A percentile compares a stretch with the other conserved stretches of the same genome.
Evolutionary conservation across 1,140 invertebrate genomes (phyloP).

Genomic region (Cherax quadricarinatus): DNA sequence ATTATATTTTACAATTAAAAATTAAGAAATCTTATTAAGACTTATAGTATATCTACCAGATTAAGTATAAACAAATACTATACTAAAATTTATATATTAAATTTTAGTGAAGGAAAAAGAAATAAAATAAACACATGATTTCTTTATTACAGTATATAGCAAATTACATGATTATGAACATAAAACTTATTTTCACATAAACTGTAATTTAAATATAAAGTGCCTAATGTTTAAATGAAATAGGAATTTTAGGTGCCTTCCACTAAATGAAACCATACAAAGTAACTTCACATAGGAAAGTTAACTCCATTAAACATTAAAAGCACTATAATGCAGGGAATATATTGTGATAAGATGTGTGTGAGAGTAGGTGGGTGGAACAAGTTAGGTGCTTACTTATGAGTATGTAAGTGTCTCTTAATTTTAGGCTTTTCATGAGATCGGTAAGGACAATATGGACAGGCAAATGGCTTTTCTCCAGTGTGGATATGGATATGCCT

Average conservation of each 20-base stretch:
- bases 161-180: not conserved
- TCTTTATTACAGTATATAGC: not conserved
- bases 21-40: not conserved
- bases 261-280: too few species aligned
- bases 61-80: not conserved
- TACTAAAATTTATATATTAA: not conserved
- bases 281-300: too few species aligned
- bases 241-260: too few species aligned
- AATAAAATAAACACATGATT: not conserved
- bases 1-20: not conserved
- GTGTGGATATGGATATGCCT: conserved; percentile 32
- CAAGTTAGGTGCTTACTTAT: not conserved
- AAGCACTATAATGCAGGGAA: too few species aligned
- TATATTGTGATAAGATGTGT: not conserved
- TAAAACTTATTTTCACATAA: not conserved
- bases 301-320: too few species aligned
- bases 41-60: not conserved
- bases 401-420: conserved; percentile 40
- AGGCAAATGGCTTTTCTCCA: conserved; percentile 49
- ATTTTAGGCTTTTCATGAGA: conserved; percentile 49
- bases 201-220: not conserved
- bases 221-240: not conserved
- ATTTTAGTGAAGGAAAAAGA: not conserved
- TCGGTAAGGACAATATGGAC: conserved; percentile 41
- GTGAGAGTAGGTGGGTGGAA: not conserved